Evolutionary conservation across 2,888 invertebrate species (phyloP), one percentile per base, ranked within the genome.

Genomic region (Frankliniella fusca): DNA sequence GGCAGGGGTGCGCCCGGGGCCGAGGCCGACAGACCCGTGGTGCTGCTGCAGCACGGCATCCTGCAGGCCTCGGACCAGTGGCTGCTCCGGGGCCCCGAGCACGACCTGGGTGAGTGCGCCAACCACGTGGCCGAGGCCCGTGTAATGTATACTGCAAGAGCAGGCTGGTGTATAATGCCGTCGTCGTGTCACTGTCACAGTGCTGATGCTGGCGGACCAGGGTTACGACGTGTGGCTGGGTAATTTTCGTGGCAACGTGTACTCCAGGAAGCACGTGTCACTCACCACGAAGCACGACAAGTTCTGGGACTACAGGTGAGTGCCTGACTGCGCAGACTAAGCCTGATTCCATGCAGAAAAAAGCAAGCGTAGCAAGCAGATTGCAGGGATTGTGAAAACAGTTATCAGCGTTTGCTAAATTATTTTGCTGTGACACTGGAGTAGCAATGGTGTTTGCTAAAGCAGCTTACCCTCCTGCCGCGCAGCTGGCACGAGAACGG

Each of bases 301-400:
- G 27, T 76, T 76, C 70, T 76, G 70, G 70, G 70, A 76, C 70
- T 76, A 27, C 70, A 76, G 70, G 70, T 76, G 70, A 76, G 27
- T 10, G 7, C 54, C 54, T 54, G n/a, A 38, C 61, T 61, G 7
- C 15, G 20, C n/a, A n/a, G n/a, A n/a, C n/a, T n/a, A n/a, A n/a
- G n/a, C n/a, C n/a, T n/a, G n/a, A n/a, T n/a, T n/a, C n/a, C n/a
- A n/a, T n/a, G n/a, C n/a, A n/a, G n/a, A n/a, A n/a, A n/a, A n/a
- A n/a, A n/a, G n/a, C n/a, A n/a, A n/a, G n/a, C n/a, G n/a, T n/a
- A n/a, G n/a, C n/a, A n/a, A n/a, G n/a, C n/a, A n/a, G n/a, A n/a
- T n/a, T n/a, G n/a, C n/a, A n/a, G n/a, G n/a, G n/a, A n/a, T n/a
- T n/a, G n/a, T n/a, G n/a, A n/a, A n/a, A n/a, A n/a, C n/a, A n/a